Evolutionary conservation across 2,797 vertebrate species (phyloP).

Genomic region (Erethizon dorsatum): DNA sequence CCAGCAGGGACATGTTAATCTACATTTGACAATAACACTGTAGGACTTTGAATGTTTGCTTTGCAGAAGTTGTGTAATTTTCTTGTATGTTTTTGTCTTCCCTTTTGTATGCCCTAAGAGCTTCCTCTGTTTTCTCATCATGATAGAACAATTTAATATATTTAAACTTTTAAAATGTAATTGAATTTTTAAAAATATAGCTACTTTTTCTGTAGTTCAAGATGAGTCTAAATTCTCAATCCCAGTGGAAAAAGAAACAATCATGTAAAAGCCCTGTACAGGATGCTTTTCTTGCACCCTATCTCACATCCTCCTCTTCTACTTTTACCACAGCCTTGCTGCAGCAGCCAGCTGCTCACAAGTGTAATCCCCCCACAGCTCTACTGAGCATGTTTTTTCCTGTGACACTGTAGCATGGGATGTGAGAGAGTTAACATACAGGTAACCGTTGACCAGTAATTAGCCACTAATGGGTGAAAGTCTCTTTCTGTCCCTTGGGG

Average conservation of each 20-base stretch:
- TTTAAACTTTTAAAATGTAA: conserved; percentile 19
- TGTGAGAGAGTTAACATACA: neutral
- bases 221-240: conserved; percentile 10
- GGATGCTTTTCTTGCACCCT: neutral
- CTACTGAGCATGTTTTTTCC: neutral
- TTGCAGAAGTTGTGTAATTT: conserved; percentile 26
- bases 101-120: neutral
- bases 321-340: neutral
- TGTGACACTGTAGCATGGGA: neutral
- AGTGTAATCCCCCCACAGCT: neutral
- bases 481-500: neutral
- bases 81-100: conserved; percentile 21
- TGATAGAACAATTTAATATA: conserved; percentile 25
- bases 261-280: neutral
- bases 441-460: neutral
- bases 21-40: neutral
- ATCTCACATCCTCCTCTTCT: neutral
- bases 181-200: conserved; percentile 19
- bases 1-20: neutral
- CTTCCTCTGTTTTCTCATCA: neutral
- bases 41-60: conserved; percentile 18
- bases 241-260: neutral
- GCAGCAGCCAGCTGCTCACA: neutral
- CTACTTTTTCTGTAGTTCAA: conserved; percentile 14
- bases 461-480: neutral